Evolutionary conservation across 2,113 vertebrate species (phyloP).

Genomic region (Nyctibius bracteatus): DNA sequence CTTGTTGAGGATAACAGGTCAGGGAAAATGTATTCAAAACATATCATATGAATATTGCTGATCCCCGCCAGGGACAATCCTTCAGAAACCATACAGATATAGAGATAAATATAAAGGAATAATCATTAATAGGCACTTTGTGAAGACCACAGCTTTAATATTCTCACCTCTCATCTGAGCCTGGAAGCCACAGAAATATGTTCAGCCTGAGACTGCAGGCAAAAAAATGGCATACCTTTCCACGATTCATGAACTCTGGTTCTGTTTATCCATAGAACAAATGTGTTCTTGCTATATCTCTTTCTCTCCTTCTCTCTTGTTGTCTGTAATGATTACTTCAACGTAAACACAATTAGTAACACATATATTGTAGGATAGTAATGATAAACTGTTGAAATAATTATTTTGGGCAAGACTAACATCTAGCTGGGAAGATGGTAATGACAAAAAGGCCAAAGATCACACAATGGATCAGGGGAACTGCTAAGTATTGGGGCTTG

Average conservation of each 20-base stretch:
- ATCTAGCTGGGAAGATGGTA: slow-evolving; percentile 50
- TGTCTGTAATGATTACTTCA: slow-evolving; percentile 25
- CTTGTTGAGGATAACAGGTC: slow-evolving; percentile 63
- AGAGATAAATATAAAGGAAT: slow-evolving; percentile 12
- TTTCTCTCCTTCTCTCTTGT: background rate
- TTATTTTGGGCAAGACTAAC: slow-evolving; percentile 45
- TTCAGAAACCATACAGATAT: slow-evolving; percentile 48
- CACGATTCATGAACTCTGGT: slow-evolving; percentile 42
- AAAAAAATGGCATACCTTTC: slow-evolving; percentile 23
- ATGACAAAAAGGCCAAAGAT: slow-evolving; percentile 79
- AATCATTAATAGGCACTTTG: slow-evolving; percentile 49
- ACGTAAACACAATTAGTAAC: slow-evolving; percentile 29
- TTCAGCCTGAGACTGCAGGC: slow-evolving; percentile 49
- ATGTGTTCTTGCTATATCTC: background rate
- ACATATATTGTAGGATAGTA: slow-evolving; percentile 11
- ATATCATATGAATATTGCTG: slow-evolving; percentile 50
- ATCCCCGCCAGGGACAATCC: slow-evolving; percentile 52
- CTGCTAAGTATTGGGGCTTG: slow-evolving; percentile 62
- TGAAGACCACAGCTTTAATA: slow-evolving; percentile 72
- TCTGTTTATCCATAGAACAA: slow-evolving; percentile 40
- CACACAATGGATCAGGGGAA: slow-evolving; percentile 72
- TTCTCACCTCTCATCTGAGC: slow-evolving; percentile 31
- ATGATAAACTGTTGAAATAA: slow-evolving; percentile 27
- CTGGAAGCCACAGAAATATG: slow-evolving; percentile 10
- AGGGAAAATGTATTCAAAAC: slow-evolving; percentile 55